These are phyloP conservation scores for Antedon mediterranea DNA, from an alignment of 53 echinoderm and acorn worm genomes.

Conservation along the genomic window DNA sequence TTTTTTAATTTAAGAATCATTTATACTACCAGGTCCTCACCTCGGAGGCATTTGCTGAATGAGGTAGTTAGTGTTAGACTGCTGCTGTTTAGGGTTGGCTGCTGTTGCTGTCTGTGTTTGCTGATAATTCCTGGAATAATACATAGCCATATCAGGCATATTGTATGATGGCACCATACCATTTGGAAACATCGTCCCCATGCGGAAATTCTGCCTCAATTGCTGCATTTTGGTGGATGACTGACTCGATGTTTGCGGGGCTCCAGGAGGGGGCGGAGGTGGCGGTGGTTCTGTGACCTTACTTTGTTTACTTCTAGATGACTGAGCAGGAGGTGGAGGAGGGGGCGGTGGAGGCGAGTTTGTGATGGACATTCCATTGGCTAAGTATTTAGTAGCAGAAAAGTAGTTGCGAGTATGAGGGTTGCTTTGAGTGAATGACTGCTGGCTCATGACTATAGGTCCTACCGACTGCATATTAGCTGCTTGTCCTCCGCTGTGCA, in stretches of 20 bases:
- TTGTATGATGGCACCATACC: neutral
- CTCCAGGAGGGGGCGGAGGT: neutral
- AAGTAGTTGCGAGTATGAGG: neutral
- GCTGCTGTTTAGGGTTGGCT: neutral
- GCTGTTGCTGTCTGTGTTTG: neutral
- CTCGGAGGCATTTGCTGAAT: neutral
- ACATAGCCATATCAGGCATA: neutral
- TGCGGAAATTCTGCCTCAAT: neutral
- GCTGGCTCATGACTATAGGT: neutral
- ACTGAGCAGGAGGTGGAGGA: neutral
- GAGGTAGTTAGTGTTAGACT: neutral
- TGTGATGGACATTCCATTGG: neutral
- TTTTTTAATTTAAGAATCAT: neutral
- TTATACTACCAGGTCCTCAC: neutral
- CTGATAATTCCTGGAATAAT: neutral
- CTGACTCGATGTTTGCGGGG: neutral
- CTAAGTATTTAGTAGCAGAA: neutral
- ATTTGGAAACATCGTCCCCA: neutral
- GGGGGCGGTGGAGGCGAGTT: neutral
- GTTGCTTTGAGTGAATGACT: neutral
- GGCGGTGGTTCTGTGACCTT: neutral
- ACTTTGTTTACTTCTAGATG: neutral
- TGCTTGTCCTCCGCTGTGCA: neutral
- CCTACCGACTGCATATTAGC: neutral
- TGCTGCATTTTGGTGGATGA: neutral